Conservation (phyloP, 2,888 invertebrate species). For the Sarcophaga rosellei region DNA sequence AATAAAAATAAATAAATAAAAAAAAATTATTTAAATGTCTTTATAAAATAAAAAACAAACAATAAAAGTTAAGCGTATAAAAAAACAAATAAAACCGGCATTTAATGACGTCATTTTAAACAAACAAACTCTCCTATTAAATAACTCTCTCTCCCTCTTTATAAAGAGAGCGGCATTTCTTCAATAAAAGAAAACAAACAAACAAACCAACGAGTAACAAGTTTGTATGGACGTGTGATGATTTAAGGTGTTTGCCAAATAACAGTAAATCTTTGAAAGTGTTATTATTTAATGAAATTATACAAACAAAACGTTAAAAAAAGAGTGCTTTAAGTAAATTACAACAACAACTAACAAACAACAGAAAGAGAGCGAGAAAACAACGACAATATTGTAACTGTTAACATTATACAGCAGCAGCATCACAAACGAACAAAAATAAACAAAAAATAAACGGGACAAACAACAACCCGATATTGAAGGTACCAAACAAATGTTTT, state of each 20-base stretch:
- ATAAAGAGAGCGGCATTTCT: not conserved
- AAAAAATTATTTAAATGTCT: not conserved
- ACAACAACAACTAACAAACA: not conserved
- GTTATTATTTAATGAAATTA: not conserved
- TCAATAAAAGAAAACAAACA: not conserved
- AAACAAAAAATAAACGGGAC: not conserved
- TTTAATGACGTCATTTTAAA: slow-evolving; percentile 69
- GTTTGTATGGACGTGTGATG: not conserved
- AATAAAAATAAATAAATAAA: slow-evolving; percentile 32
- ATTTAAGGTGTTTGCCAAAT: not conserved
- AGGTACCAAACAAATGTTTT: not conserved
- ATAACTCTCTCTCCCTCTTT: not conserved
- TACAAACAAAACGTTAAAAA: not conserved
- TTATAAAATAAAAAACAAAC: not conserved
- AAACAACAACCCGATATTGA: not conserved
- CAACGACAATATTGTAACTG: not conserved
- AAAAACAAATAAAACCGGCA: slow-evolving; percentile 65
- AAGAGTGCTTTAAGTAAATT: not conserved
- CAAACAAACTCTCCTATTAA: not conserved
- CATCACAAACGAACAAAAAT: not conserved
- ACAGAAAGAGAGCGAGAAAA: not conserved
- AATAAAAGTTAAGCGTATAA: slow-evolving; percentile 24
- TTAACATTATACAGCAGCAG: not conserved
- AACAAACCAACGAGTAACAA: not conserved
- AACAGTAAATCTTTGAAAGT: not conserved